Evolutionary conservation across 2,797 vertebrate species (phyloP).

Genomic region (Coracias cyanogaster): DNA sequence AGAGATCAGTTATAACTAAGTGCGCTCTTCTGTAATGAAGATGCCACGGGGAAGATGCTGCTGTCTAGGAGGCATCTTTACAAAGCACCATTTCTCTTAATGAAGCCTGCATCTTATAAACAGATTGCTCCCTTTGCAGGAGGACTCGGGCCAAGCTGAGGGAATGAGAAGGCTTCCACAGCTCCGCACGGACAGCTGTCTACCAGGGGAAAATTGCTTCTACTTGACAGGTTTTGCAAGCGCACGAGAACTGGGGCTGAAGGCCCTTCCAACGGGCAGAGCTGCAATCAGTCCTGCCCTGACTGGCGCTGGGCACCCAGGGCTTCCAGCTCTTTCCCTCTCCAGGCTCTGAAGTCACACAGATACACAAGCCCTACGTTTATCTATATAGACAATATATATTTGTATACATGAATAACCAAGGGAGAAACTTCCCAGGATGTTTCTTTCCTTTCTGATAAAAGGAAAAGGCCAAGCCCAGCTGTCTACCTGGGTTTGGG

Average conservation of each 20-base stretch:
- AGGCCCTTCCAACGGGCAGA: background rate
- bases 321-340: background rate
- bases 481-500: background rate
- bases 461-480: background rate
- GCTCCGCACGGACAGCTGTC: background rate
- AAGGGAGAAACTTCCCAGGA: background rate
- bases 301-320: background rate
- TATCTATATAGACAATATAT: no score
- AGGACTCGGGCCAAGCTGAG: background rate
- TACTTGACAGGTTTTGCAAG: background rate
- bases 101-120: background rate
- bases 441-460: background rate
- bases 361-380: background rate
- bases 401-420: background rate
- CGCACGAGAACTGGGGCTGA: background rate
- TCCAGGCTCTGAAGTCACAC: background rate
- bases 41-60: background rate
- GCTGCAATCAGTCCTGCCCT: background rate
- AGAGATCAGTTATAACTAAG: background rate
- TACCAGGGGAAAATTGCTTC: background rate
- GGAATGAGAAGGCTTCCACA: background rate
- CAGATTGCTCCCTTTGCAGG: background rate
- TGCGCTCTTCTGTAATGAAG: background rate
- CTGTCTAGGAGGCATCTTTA: background rate
- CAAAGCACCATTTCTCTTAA: background rate